Percentiles rank a stretch among this genome's conserved stretches.
These are phyloP conservation scores for Aspidiotus destructor DNA, from an alignment of 2,888 invertebrate genomes.

Conservation along the genomic window DNA sequence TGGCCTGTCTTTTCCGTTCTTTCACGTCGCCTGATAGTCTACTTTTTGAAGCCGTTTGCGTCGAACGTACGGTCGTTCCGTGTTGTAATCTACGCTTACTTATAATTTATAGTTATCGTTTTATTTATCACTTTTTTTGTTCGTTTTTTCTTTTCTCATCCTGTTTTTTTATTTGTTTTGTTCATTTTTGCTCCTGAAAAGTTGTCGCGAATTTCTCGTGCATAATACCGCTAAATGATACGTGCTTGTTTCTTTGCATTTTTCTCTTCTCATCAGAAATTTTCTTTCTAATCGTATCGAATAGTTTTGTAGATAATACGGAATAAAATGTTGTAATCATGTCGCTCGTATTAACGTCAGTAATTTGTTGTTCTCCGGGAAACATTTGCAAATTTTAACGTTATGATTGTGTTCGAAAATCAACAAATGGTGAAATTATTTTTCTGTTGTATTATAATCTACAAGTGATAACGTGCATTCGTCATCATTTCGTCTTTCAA, in stretches of 20 bases:
- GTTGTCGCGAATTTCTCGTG: constrained; percentile 13
- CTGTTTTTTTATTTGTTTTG: not conserved
- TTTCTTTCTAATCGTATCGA: not conserved
- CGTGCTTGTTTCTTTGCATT: not conserved
- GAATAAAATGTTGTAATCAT: not conserved
- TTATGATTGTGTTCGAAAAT: not conserved
- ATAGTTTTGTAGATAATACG: not conserved
- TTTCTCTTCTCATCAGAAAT: not conserved
- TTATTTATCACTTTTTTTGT: constrained; percentile 17
- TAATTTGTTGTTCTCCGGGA: constrained; percentile 1
- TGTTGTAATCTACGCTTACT: constrained; percentile 3
- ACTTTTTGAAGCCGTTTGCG: constrained; percentile 19
- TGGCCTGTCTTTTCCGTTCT: constrained; percentile 14
- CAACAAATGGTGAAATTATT: constrained; percentile 8
- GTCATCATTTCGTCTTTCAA: constrained; percentile 33
- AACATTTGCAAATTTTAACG: constrained; percentile 1
- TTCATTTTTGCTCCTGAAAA: not conserved
- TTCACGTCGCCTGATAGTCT: constrained; percentile 35
- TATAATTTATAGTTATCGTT: constrained; percentile 15
- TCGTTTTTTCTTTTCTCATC: constrained; percentile 11
- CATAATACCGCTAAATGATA: not conserved
- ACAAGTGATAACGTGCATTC: constrained; percentile 17
- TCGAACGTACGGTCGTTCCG: constrained; percentile 18
- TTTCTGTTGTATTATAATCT: constrained; percentile 11
- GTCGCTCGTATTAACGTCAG: not conserved